Percentiles rank a stretch among this genome's conserved stretches.
phyloP scores from a whole-genome alignment of 2,113 vertebrate species.

The Bufo bufo region DNA sequence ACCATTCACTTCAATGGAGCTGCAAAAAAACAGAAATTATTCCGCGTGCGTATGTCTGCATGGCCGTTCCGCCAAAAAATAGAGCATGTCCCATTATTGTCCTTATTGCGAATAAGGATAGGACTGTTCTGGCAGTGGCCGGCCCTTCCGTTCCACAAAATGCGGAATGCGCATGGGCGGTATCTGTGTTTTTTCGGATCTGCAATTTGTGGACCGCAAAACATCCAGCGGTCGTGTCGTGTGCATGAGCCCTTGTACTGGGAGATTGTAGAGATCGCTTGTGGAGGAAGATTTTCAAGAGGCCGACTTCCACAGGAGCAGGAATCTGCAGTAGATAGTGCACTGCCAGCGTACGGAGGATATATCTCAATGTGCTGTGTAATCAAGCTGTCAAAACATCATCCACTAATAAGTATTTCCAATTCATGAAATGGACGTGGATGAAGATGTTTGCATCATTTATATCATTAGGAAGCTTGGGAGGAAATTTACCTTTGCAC shows the following conservation, averaged over 20 bases:
- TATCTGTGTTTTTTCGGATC: too few species aligned
- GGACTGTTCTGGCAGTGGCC: too few species aligned
- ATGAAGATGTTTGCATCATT: background rate
- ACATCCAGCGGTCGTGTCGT: too few species aligned
- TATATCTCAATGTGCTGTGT: background rate
- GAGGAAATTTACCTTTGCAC: background rate
- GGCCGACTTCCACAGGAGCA: background rate
- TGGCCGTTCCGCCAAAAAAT: too few species aligned
- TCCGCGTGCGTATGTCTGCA: too few species aligned
- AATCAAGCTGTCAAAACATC: background rate
- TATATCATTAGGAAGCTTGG: background rate
- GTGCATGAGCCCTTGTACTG: background rate
- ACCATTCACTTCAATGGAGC: too few species aligned
- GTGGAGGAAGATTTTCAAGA: background rate
- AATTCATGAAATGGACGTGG: background rate
- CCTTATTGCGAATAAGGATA: too few species aligned
- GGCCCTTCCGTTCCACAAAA: too few species aligned
- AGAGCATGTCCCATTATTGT: too few species aligned
- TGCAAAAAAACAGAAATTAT: too few species aligned
- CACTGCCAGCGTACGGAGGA: background rate
- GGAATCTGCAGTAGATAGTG: background rate
- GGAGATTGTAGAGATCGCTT: slow-evolving; percentile 45
- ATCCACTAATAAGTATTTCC: background rate
- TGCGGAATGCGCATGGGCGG: too few species aligned
- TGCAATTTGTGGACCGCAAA: too few species aligned